phyloP scores from a whole-genome alignment of 2,797 vertebrate genomes.

The Capromys pilorides region DNA sequence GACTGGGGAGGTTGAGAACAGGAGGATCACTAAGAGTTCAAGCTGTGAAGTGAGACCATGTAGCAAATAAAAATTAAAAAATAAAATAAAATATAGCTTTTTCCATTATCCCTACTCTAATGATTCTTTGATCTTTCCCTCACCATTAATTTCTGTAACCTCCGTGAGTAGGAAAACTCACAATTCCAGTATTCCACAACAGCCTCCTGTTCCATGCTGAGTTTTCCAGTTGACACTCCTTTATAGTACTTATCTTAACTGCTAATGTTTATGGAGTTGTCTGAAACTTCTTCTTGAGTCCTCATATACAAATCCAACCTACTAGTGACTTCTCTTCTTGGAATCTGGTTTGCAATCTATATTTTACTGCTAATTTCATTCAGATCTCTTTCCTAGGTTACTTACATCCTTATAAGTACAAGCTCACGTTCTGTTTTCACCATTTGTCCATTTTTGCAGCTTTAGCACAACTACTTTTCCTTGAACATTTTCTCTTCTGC shows the following conservation, averaged over 20 bases:
- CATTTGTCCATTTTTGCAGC: background rate
- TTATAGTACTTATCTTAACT: background rate
- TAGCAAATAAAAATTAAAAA: too few species aligned
- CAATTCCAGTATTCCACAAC: background rate
- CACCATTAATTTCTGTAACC: background rate
- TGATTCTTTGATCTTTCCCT: background rate
- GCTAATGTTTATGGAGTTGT: background rate
- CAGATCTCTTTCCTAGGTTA: background rate
- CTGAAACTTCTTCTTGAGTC: slow-evolving; percentile 40
- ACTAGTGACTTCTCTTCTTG: slow-evolving; percentile 24
- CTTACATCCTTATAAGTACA: background rate
- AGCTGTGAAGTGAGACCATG: too few species aligned
- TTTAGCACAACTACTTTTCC: background rate
- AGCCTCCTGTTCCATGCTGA: background rate
- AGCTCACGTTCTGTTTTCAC: background rate
- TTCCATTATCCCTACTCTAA: background rate
- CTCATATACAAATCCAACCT: background rate
- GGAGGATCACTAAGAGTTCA: too few species aligned
- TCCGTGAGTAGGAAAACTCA: background rate
- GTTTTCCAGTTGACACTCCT: background rate
- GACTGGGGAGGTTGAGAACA: too few species aligned
- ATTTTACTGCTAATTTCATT: background rate
- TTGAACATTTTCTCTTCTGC: background rate
- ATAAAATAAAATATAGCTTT: background rate
- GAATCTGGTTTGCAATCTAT: background rate